Evolutionary conservation across 2,888 invertebrate genomes (phyloP).

Genomic region (Acrobasis consociella): DNA sequence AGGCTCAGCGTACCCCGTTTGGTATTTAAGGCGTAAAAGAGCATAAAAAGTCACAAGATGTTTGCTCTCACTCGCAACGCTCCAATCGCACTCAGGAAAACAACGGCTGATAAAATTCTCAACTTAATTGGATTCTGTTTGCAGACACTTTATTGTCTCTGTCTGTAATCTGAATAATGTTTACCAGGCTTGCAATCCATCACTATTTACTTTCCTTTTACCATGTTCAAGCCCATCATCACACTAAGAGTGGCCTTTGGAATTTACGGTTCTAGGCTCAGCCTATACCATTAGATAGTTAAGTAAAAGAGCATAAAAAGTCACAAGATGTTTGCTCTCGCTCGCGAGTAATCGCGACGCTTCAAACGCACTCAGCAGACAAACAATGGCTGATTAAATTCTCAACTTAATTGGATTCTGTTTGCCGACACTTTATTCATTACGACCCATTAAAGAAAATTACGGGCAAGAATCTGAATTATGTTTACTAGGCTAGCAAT

Average conservation of each 20-base stretch:
- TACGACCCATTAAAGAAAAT: conserved; percentile 47
- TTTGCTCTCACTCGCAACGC: not conserved
- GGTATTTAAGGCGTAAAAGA: not conserved
- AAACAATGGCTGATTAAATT: conserved; percentile 38
- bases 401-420: conserved; percentile 54
- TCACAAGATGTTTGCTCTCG: not conserved
- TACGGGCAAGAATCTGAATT: too few relatives aligned
- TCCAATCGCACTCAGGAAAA: not conserved
- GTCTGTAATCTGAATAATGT: too few relatives aligned
- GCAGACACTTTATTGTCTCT: too few relatives aligned
- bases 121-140: conserved; percentile 56
- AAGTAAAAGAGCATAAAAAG: too few relatives aligned
- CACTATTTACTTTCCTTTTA: too few relatives aligned
- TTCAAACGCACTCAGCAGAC: not conserved
- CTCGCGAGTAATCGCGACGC: not conserved
- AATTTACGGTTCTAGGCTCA: too few relatives aligned
- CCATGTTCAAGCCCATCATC: too few relatives aligned
- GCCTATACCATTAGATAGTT: too few relatives aligned
- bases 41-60: not conserved
- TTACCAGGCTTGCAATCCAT: too few relatives aligned
- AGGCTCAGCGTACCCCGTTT: too few relatives aligned
- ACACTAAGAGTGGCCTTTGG: too few relatives aligned
- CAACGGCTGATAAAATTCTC: conserved; percentile 42
- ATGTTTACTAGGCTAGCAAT: too few relatives aligned
- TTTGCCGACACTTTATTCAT: conserved; percentile 57